Percentiles rank a stretch among this genome's conserved stretches.
These are phyloP conservation scores for Drosophila lacertosa DNA, from an alignment of 1,140 invertebrate species.

Conservation along the genomic window DNA sequence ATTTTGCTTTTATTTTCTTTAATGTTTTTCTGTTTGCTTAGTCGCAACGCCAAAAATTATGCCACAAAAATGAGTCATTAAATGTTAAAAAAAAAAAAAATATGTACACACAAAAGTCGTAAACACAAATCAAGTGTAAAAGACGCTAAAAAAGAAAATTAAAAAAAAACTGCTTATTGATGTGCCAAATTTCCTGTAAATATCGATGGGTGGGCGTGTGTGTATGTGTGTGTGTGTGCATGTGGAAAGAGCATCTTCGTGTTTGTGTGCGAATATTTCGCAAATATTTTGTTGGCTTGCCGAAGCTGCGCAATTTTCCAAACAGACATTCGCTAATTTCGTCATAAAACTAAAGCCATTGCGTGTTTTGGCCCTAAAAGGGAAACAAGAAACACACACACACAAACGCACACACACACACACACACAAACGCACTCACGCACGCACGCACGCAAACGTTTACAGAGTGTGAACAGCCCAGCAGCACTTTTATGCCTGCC, in stretches of 20 bases:
- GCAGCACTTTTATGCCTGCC: slow-evolving; percentile 1
- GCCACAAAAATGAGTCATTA: slow-evolving; percentile 40
- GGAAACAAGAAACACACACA: slow-evolving; percentile 36
- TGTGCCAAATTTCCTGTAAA: slow-evolving; percentile 36
- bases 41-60: slow-evolving; percentile 45
- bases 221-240: neutral
- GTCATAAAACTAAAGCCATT: slow-evolving; percentile 76
- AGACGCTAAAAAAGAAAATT: neutral
- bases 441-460: slow-evolving; percentile 15
- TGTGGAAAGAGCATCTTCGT: slow-evolving; percentile 9
- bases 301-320: slow-evolving; percentile 37
- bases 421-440: slow-evolving; percentile 24
- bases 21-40: neutral
- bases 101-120: slow-evolving; percentile 15
- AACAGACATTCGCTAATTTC: slow-evolving; percentile 66
- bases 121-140: slow-evolving; percentile 50
- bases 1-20: slow-evolving; percentile 19
- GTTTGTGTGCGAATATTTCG: slow-evolving; percentile 43
- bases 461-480: slow-evolving; percentile 23
- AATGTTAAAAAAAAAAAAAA: neutral
- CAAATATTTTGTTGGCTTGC: slow-evolving; percentile 48
- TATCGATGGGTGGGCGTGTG: neutral
- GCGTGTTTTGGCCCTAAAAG: slow-evolving; percentile 67
- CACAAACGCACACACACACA: slow-evolving; percentile 5
- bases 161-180: slow-evolving; percentile 19